Conservation (phyloP, 30 jellyfish, hydroid and myxozoan species). For the Rhopilema esculentum region DNA sequence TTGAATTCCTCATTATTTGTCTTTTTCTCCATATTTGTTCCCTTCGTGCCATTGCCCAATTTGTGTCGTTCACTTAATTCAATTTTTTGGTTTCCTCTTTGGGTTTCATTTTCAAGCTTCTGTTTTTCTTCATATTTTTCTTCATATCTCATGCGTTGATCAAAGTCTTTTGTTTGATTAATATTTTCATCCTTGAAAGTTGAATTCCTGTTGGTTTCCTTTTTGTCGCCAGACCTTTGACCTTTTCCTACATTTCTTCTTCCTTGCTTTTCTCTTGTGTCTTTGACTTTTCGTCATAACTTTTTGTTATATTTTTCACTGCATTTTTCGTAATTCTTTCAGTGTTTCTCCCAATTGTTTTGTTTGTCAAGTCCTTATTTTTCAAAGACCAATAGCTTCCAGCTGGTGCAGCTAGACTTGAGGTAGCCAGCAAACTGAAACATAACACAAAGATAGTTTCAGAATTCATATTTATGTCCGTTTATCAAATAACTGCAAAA, state of each 20-base stretch:
- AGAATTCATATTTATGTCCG: not conserved
- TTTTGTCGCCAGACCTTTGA: not conserved
- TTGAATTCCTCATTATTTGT: no score
- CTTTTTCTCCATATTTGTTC: no score
- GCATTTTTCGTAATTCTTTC: not conserved
- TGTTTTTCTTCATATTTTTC: not conserved
- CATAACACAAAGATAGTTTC: not conserved
- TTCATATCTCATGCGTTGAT: not conserved
- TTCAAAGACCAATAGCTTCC: not conserved
- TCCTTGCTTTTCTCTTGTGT: not conserved
- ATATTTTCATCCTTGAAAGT: not conserved
- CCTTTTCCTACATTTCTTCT: not conserved
- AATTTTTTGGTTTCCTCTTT: not conserved
- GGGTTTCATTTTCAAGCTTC: not conserved
- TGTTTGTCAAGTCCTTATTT: not conserved
- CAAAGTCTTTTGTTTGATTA: no score
- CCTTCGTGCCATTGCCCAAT: no score
- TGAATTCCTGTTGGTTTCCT: not conserved
- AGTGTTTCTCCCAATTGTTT: not conserved
- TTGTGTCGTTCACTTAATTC: not conserved
- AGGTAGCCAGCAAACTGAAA: not conserved
- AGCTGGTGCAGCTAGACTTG: not conserved
- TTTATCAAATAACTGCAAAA: not conserved
- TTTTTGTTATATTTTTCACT: no score
- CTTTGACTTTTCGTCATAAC: not conserved